Conservation (phyloP, 2,113 vertebrate genomes). For the Sylvilagus bachmani region DNA sequence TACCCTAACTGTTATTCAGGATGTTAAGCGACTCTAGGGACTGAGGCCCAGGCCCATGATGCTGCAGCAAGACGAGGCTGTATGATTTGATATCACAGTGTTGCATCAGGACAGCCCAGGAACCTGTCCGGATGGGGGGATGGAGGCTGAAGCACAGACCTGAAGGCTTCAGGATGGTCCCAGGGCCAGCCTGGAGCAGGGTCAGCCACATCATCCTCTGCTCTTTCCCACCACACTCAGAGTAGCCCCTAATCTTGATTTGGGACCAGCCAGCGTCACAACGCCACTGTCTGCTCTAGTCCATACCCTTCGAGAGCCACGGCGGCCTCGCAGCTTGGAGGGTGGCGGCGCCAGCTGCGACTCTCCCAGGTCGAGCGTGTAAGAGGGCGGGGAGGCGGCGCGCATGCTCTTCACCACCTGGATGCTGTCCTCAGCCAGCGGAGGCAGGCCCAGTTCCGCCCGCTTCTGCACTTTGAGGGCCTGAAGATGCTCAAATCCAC, state of each 20-base stretch:
- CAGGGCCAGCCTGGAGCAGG: neutral
- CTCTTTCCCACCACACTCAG: neutral
- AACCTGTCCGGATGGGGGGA: too few species aligned
- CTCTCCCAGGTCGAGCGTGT: conserved; percentile 94
- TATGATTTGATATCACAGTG: neutral
- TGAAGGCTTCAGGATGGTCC: neutral
- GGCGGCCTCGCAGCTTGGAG: conserved; percentile 93
- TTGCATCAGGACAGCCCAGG: neutral
- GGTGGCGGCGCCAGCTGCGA: conserved; percentile 89
- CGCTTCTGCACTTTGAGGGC: conserved; percentile 92
- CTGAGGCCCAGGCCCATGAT: neutral
- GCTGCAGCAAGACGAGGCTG: neutral
- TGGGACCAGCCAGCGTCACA: neutral
- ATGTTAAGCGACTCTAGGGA: conserved; percentile 8
- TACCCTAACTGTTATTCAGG: neutral
- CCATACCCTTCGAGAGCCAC: conserved; percentile 93
- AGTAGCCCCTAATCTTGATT: neutral
- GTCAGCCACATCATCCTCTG: neutral
- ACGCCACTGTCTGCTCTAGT: fast-evolving
- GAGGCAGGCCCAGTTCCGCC: conserved; percentile 90
- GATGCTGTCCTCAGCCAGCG: conserved; percentile 96
- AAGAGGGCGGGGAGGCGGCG: conserved; percentile 95
- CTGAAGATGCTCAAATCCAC: conserved; percentile 96
- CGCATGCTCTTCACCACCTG: conserved; percentile 96
- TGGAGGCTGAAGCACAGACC: neutral